Conservation (phyloP, 2,797 vertebrate genomes). For the Crocidura indochinensis region DNA sequence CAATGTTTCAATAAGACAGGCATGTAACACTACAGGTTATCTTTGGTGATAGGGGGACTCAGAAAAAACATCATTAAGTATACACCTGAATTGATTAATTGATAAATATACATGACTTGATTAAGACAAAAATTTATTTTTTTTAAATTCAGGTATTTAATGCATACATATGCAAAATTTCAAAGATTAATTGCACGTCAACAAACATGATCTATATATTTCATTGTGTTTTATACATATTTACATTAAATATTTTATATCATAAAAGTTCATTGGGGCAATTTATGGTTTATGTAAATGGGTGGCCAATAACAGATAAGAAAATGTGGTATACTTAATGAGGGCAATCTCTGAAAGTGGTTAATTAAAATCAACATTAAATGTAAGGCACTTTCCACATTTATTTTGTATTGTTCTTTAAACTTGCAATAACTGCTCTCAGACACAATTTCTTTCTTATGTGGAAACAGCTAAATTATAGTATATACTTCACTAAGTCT, state of each 20-base stretch:
- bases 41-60: background rate
- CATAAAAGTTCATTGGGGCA: background rate
- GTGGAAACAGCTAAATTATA: background rate
- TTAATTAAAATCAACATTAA: background rate
- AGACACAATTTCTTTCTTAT: background rate
- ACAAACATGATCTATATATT: background rate
- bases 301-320: background rate
- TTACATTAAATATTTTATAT: background rate
- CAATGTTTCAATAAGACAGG: background rate
- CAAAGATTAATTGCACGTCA: background rate
- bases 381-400: background rate
- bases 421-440: background rate
- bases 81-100: background rate
- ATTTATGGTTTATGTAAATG: background rate
- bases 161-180: background rate
- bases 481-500: background rate
- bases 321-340: background rate
- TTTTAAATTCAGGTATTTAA: background rate
- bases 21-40: background rate
- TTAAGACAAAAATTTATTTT: background rate
- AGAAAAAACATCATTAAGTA: background rate
- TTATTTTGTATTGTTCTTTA: background rate
- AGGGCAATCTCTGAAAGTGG: too few species aligned
- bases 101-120: background rate
- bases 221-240: background rate